Percentiles rank a stretch among this genome's conserved stretches.
phyloP scores from a whole-genome alignment of 2,113 vertebrate species.

The Mungos mungo region DNA sequence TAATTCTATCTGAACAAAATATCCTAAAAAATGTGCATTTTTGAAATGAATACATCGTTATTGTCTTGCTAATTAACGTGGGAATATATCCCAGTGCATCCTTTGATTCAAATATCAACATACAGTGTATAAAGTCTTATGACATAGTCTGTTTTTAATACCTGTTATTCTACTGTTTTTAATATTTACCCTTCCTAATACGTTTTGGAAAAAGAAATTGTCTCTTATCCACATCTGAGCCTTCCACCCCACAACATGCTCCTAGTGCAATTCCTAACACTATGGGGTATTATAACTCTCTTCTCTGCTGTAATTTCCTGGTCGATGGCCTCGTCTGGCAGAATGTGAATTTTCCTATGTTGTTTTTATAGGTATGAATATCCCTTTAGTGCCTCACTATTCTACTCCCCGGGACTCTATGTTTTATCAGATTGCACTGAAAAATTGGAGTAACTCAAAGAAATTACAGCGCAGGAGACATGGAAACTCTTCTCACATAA shows the following conservation, averaged over 20 bases:
- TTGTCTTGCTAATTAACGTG: background rate
- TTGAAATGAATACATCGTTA: background rate
- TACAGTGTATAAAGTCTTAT: background rate
- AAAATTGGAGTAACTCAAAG: background rate
- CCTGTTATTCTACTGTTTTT: background rate
- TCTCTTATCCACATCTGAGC: background rate
- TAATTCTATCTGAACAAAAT: background rate
- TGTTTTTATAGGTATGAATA: background rate
- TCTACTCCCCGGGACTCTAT: background rate
- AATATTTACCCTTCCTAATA: background rate
- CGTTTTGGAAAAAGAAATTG: background rate
- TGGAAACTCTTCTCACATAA: background rate
- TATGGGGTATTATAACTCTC: accelerated
- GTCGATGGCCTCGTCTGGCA: background rate
- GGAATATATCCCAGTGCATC: background rate
- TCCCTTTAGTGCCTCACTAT: background rate
- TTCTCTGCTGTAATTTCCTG: background rate
- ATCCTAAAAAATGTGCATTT: background rate
- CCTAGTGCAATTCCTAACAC: background rate
- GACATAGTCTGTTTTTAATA: background rate
- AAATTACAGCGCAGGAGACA: background rate
- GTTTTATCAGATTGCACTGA: background rate
- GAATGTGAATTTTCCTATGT: background rate
- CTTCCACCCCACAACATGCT: background rate
- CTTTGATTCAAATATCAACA: background rate